Conservation (phyloP, 2,797 vertebrate species). For the Eulemur mongoz region DNA sequence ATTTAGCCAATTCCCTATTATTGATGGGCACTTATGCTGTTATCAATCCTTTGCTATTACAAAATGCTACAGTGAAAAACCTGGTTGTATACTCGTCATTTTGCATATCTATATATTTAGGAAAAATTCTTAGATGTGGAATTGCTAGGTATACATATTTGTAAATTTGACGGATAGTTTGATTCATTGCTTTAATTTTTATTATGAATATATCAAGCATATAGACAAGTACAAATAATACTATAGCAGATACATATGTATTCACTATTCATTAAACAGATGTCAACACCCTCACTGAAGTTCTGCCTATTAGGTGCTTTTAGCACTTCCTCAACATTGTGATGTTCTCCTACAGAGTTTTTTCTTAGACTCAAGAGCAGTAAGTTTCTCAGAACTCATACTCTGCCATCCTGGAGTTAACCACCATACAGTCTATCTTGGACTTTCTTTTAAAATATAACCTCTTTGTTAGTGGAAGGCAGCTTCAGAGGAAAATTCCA, state of each 20-base stretch:
- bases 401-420: not conserved
- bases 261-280: not conserved
- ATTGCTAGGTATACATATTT: not conserved
- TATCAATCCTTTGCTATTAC: not conserved
- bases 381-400: slow-evolving; percentile 19
- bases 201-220: slow-evolving; percentile 34
- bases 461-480: slow-evolving; percentile 73
- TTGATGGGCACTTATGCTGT: not conserved
- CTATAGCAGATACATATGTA: not conserved
- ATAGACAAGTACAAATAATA: not conserved
- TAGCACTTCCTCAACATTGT: not conserved
- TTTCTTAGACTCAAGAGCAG: not conserved
- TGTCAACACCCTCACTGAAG: not conserved
- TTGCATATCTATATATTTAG: not conserved
- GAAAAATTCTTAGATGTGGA: slow-evolving; percentile 33
- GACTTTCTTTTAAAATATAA: slow-evolving; percentile 39
- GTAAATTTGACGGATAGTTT: slow-evolving; percentile 2
- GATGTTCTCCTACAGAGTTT: not conserved
- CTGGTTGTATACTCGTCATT: not conserved
- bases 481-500: slow-evolving; percentile 82
- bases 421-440: not conserved
- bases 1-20: not conserved
- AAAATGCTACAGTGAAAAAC: slow-evolving; percentile 32
- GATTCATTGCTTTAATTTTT: not conserved
- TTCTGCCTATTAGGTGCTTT: not conserved